These are phyloP conservation scores for Chinchilla lanigera DNA, from an alignment of 2,113 vertebrate genomes.

Conservation along the genomic window DNA sequence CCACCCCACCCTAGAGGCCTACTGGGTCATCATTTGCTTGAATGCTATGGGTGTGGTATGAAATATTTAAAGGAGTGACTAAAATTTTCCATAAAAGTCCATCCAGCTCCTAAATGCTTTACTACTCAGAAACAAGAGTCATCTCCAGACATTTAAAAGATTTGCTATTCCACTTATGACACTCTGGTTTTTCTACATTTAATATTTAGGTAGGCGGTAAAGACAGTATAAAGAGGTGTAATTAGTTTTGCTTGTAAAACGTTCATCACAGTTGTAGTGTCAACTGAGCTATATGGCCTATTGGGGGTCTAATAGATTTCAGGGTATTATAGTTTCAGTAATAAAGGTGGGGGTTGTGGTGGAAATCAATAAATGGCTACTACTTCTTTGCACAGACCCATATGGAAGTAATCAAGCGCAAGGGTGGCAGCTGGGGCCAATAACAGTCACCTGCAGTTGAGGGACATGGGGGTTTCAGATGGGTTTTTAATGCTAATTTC, in stretches of 20 bases:
- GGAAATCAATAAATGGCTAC: conserved; percentile 87
- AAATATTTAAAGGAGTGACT: conserved; percentile 72
- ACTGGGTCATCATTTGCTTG: not conserved
- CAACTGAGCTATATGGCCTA: conserved; percentile 80
- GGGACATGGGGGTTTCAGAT: conserved; percentile 87
- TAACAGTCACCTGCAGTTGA: conserved; percentile 97
- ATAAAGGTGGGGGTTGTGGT: conserved; percentile 65
- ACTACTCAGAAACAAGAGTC: conserved; percentile 74
- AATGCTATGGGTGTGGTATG: conserved; percentile 68
- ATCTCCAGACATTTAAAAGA: conserved; percentile 81
- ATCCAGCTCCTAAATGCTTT: conserved; percentile 82
- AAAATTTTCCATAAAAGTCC: conserved; percentile 75
- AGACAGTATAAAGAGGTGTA: conserved; percentile 75
- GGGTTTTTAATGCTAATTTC: conserved; percentile 91
- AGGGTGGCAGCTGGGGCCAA: conserved; percentile 97
- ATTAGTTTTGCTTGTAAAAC: conserved; percentile 88
- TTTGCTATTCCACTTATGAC: conserved; percentile 77
- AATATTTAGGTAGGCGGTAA: conserved; percentile 79
- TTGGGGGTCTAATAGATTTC: conserved; percentile 84
- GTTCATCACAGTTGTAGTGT: conserved; percentile 84
- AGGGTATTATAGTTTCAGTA: conserved; percentile 83
- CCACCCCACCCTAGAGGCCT: not conserved
- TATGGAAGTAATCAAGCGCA: conserved; percentile 98
- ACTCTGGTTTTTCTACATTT: conserved; percentile 80
- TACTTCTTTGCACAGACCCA: conserved; percentile 90